These are phyloP conservation scores for Spheniscus humboldti DNA, from an alignment of 2,797 vertebrate species.

Conservation along the genomic window DNA sequence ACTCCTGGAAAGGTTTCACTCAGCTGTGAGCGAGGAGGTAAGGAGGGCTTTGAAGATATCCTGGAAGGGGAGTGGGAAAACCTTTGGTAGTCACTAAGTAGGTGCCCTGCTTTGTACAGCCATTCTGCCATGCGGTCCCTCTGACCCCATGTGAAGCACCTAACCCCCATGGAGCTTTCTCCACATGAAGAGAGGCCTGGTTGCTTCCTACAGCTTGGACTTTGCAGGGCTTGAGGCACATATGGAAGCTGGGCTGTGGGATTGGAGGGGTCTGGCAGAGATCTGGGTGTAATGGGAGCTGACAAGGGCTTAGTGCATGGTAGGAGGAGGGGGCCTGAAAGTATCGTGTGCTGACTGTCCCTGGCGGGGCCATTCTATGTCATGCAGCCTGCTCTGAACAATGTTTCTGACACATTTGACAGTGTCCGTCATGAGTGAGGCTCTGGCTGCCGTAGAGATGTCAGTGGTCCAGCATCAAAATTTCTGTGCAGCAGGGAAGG, in stretches of 20 bases:
- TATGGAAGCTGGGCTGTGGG: neutral
- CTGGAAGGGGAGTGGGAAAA: neutral
- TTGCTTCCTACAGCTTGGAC: neutral
- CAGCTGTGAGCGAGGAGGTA: neutral
- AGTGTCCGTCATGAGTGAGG: neutral
- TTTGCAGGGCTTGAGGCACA: neutral
- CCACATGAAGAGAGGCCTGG: neutral
- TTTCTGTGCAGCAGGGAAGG: neutral
- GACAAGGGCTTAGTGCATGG: neutral
- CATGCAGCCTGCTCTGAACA: neutral
- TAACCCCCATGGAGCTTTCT: neutral
- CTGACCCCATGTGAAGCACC: neutral
- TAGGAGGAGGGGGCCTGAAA: neutral
- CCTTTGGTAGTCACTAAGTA: neutral
- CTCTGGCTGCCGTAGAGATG: neutral
- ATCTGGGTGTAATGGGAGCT: neutral
- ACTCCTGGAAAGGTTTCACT: neutral
- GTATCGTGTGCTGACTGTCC: rapidly evolving
- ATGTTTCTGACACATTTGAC: neutral
- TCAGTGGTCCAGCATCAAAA: neutral
- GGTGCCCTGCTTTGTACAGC: neutral
- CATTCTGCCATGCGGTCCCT: neutral
- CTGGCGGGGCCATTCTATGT: neutral
- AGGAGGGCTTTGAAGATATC: neutral
- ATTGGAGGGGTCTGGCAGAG: neutral